These are phyloP conservation scores for Zeugodacus cucurbitae DNA, from an alignment of 1,140 invertebrate species.

Conservation along the genomic window DNA sequence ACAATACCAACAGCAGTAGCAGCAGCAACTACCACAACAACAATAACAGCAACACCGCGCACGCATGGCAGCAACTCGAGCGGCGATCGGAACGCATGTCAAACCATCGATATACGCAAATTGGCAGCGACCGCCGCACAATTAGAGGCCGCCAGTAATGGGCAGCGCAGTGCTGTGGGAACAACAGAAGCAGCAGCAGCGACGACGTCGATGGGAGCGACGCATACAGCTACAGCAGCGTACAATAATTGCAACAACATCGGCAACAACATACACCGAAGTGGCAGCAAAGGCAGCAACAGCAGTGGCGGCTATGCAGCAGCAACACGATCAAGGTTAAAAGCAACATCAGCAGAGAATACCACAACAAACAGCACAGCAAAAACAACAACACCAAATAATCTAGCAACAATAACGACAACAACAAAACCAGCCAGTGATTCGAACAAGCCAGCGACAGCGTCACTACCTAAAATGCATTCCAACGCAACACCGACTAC, in stretches of 20 bases:
- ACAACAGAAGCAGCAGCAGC: conserved; percentile 38
- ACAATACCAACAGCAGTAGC: not conserved
- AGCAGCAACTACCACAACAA: not conserved
- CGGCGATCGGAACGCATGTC: conserved; percentile 39
- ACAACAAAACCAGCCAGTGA: conserved; percentile 10
- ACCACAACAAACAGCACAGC: conserved; percentile 34
- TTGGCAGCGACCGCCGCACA: conserved; percentile 38
- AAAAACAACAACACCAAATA: conserved; percentile 39
- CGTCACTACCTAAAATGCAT: conserved; percentile 45
- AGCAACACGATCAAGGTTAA: conserved; percentile 38
- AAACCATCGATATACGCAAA: conserved; percentile 42
- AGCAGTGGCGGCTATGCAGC: conserved; percentile 50
- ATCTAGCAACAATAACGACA: not conserved
- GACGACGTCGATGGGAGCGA: conserved; percentile 39
- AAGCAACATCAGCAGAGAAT: conserved; percentile 11
- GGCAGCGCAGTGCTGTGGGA: not conserved
- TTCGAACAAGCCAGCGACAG: conserved; percentile 41
- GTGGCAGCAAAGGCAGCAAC: conserved; percentile 35
- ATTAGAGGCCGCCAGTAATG: conserved; percentile 40
- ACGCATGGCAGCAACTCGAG: conserved; percentile 3
- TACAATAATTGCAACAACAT: conserved; percentile 23
- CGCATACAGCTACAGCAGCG: conserved; percentile 6
- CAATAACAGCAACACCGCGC: conserved; percentile 14
- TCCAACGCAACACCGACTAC: conserved; percentile 39
- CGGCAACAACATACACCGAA: conserved; percentile 41